These are phyloP conservation scores for Lithodes maja DNA, from an alignment of 2,888 invertebrate genomes.

Conservation along the genomic window DNA sequence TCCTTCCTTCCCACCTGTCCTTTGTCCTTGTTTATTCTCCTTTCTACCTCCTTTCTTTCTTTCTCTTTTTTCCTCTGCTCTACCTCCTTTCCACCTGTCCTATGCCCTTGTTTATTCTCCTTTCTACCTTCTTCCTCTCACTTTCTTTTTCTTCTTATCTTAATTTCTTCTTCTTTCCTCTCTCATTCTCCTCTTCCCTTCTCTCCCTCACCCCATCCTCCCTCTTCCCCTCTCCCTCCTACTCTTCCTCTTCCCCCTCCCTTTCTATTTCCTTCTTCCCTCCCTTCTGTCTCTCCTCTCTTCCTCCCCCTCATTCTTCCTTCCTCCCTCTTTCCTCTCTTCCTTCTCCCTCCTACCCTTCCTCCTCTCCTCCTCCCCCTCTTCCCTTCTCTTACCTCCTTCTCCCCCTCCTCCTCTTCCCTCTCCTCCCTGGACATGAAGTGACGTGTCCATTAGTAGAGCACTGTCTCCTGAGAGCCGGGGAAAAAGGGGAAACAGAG, in stretches of 20 bases:
- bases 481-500: too few relatives aligned
- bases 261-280: conserved; percentile 6
- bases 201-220: background rate
- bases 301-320: background rate
- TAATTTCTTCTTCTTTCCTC: background rate
- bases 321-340: background rate
- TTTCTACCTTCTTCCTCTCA: background rate
- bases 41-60: background rate
- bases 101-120: background rate
- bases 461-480: too few relatives aligned
- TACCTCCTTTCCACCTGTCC: background rate
- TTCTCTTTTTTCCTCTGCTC: background rate
- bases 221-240: background rate
- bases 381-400: background rate
- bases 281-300: background rate
- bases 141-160: conserved; percentile 20
- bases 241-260: background rate
- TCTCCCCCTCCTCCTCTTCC: background rate
- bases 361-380: background rate
- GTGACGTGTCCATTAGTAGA: too few relatives aligned
- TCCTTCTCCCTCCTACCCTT: conserved; percentile 3
- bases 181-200: background rate
- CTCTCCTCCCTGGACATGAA: too few relatives aligned
- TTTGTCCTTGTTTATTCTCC: background rate
- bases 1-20: background rate